Evolutionary conservation across 2,113 vertebrate genomes (phyloP), one percentile per base, ranked within the genome.

Genomic region (Bufo bufo): DNA sequence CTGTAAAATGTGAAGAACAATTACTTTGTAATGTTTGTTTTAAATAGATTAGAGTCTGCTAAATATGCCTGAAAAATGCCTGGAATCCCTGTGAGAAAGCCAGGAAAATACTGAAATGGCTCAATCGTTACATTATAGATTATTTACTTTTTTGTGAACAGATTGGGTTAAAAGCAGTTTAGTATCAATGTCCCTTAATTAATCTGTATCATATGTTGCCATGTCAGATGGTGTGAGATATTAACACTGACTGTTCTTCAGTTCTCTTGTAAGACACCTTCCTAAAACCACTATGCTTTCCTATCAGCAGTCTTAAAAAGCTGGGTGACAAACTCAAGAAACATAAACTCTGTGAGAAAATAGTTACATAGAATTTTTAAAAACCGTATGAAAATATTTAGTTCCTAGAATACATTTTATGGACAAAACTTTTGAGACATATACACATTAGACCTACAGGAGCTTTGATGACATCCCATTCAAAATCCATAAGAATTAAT

Each of bases 1-100:
- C 85, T 66, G 85, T n/a, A 80, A 87, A 87, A 87, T 69, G 85
- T 69, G 69, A 75, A 88, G 65, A 87, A 87, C 85, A 80, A 87
- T 87, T 80, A 80, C 85, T 69, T 87, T 79, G 85, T 56, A 49
- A 77, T 78, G 74, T 87, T 87, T 79, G 77, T 69, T 87, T 86
- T 80, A 80, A 87, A 79, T 47, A 87, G 85, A 87, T 79, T 79
- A 87, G 59, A 54, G 59, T 23, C 61, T 78, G 85, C 74, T 50
- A 85, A 85, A 63, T 79, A 65, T 54, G 85, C 14, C 78, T 52
- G 61, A 87, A 80, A 78, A 61, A 56, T 79, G 75, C 47, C 52
- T 49, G 45, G 75, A 66, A 69, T 77, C 17, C 43, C 47, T 50
- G 17, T 20, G 12, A n/a, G 84, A 74, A 43, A 72, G 71, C 49